Conservation (phyloP, 2,888 invertebrate genomes). For the Tachina lurida region DNA sequence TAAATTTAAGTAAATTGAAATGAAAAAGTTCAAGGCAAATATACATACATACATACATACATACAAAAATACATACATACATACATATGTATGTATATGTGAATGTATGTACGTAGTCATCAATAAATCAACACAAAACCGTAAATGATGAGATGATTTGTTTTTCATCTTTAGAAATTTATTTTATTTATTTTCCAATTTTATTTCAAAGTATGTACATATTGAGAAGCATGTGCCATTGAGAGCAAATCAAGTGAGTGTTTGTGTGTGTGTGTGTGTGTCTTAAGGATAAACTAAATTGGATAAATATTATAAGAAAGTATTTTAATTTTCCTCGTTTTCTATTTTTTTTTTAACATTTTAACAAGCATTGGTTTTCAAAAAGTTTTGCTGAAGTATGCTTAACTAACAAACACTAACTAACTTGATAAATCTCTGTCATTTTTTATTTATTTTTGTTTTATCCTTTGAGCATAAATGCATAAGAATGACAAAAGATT, state of each 20-base stretch:
- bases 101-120: conserved; percentile 31
- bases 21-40: not conserved
- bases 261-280: not conserved
- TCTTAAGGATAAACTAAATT: conserved; percentile 47
- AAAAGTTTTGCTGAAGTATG: conserved; percentile 41
- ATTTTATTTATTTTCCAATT: conserved; percentile 20
- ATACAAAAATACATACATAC: not conserved
- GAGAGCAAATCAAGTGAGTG: conserved; percentile 6
- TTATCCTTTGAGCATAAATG: conserved; percentile 31
- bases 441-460: conserved; percentile 10
- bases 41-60: too few species aligned
- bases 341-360: not conserved
- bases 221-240: conserved; percentile 3
- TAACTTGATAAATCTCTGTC: conserved; percentile 60
- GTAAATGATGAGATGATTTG: conserved; percentile 55
- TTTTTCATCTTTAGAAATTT: conserved; percentile 46
- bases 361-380: conserved; percentile 6
- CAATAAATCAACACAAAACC: conserved; percentile 54
- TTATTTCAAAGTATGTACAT: not conserved
- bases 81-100: too few species aligned
- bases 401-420: conserved; percentile 52
- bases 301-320: conserved; percentile 37
- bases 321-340: not conserved
- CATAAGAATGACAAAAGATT: not conserved
- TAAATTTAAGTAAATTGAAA: not conserved